These are phyloP conservation scores for Notodonta dromedarius DNA, from an alignment of 2,888 invertebrate species.

Conservation along the genomic window DNA sequence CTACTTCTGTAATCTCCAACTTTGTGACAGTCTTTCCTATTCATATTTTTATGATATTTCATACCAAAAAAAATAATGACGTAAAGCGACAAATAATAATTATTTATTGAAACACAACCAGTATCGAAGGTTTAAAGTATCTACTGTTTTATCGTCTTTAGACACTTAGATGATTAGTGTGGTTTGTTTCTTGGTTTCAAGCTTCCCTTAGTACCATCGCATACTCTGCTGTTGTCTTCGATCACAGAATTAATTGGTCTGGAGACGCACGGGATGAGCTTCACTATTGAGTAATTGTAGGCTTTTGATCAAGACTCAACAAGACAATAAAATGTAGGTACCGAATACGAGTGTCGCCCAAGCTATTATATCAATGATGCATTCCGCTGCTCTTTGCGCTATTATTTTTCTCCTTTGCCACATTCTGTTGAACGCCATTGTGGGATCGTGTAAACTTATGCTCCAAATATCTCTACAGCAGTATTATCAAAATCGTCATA, in stretches of 20 bases:
- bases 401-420: slow-evolving; percentile 52
- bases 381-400: slow-evolving; percentile 36
- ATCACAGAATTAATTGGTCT: neutral
- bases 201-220: neutral
- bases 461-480: slow-evolving; percentile 42
- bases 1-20: neutral
- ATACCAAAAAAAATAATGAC: too few relatives aligned
- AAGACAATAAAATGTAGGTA: slow-evolving; percentile 46
- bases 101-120: slow-evolving; percentile 15
- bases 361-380: slow-evolving; percentile 45
- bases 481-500: slow-evolving; percentile 55
- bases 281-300: neutral
- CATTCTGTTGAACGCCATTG: slow-evolving; percentile 51
- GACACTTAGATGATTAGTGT: slow-evolving; percentile 1
- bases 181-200: slow-evolving; percentile 4
- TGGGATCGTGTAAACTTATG: slow-evolving; percentile 7
- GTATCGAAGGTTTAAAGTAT: neutral
- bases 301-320: neutral
- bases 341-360: slow-evolving; percentile 59
- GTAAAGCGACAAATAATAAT: neutral
- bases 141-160: slow-evolving; percentile 1
- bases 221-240: neutral
- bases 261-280: neutral
- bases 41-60: too few relatives aligned
- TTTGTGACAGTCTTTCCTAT: too few relatives aligned